Evolutionary conservation across 1,140 invertebrate species (phyloP), one percentile per base, ranked within the genome.

Genomic region (Drosophila ohnishii): DNA sequence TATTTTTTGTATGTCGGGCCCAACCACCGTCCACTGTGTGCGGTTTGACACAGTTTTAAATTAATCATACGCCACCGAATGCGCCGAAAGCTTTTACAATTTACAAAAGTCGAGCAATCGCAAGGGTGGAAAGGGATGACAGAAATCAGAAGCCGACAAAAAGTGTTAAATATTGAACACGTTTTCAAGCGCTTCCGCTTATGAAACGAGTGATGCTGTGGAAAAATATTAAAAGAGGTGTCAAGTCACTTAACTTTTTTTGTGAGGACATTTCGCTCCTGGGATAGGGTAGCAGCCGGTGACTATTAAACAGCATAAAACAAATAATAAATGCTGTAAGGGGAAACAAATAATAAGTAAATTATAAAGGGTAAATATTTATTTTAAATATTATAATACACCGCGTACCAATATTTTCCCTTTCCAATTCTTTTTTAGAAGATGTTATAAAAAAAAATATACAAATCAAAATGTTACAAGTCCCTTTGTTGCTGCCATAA

Each of bases 1-100:
- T 63, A 19, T 66, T 61, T 80, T 58, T 62, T 39, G 34, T 48
- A 22, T 32, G 25, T 28, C n/a, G 4, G 10, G 19, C 28, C n/a
- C n/a, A 50, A n/a, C 47, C 48, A 50, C 28, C 13, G 48, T 50
- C 9, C 47, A 28, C 47, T 11, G 62, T 73, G 65, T 79, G 83
- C 48, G 84, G 83, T 88, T 78, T 88, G 83, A 70, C 80, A 83
- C 80, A 85, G 80, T 88, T 88, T 89, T 88, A 88, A 88, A 88
- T 88, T 89, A 78, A 88, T 90, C 87, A 90, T 90, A 76, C 80
- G 78, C 85, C 82, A 80, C 59, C 69, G 73, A 60, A 57, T 44
- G 75, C 79, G 65, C 42, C 32, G 59, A 82, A 78, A 78, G 83
- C 78, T 87, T 87, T 79, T 87, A 63, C 83, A 87, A 71, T 78